Percentiles rank a stretch among this genome's conserved stretches.
phyloP scores from a whole-genome alignment of 2,113 vertebrate genomes.

The Coptodon rendalli region DNA sequence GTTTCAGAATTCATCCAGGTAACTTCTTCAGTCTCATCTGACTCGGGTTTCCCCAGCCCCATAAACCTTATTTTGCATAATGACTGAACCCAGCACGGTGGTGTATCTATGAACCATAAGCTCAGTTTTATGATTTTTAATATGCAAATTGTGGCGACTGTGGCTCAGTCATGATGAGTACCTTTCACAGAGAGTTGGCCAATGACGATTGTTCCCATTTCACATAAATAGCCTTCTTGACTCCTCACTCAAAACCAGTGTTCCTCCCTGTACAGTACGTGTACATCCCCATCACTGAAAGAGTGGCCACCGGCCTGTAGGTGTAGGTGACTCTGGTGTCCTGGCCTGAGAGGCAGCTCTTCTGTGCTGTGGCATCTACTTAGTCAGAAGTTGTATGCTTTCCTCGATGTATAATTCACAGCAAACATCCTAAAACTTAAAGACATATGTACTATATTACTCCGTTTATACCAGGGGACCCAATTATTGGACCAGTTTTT shows the following conservation, averaged over 20 bases:
- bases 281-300: neutral
- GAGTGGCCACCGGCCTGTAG: neutral
- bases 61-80: neutral
- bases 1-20: neutral
- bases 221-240: neutral
- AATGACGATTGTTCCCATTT: neutral
- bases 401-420: neutral
- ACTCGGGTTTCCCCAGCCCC: neutral
- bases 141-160: accelerated
- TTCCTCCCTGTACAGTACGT: neutral
- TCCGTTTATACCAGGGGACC: neutral
- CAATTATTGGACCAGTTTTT: neutral
- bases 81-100: neutral
- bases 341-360: neutral
- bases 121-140: neutral
- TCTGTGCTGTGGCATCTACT: neutral
- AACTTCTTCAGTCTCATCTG: neutral
- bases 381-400: neutral
- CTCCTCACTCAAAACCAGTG: neutral
- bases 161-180: neutral
- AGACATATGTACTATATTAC: neutral
- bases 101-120: neutral
- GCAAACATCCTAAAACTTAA: neutral
- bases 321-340: neutral
- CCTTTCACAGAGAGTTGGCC: neutral